Evolutionary conservation across 1,140 invertebrate genomes (phyloP).

Genomic region (Drosophila gunungcola): DNA sequence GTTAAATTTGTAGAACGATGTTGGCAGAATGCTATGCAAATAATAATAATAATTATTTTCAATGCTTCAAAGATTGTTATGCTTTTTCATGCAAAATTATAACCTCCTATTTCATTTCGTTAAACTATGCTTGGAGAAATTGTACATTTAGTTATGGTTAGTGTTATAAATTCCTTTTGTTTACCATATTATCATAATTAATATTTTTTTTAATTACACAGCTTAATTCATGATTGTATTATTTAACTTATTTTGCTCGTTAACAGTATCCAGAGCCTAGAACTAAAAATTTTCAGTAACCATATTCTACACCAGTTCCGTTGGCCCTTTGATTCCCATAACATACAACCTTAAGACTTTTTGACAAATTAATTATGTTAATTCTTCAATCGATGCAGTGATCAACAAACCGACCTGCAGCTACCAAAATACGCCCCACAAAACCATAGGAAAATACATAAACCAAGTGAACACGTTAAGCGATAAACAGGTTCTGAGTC

Average conservation of each 20-base stretch:
- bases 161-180: no score
- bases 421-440: slow-evolving; percentile 36
- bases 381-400: slow-evolving; percentile 25
- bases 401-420: slow-evolving; percentile 7
- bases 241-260: neutral
- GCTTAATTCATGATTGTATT: no score
- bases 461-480: slow-evolving; percentile 11
- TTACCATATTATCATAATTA: no score
- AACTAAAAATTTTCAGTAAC: slow-evolving; percentile 5
- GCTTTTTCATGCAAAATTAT: no score
- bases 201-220: no score
- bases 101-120: no score
- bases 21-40: no score
- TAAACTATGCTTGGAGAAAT: no score
- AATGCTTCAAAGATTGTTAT: no score
- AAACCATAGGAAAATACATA: slow-evolving; percentile 42
- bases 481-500: slow-evolving; percentile 2
- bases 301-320: slow-evolving; percentile 29
- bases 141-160: no score
- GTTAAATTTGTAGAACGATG: neutral
- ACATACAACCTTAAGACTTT: slow-evolving; percentile 25
- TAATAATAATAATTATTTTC: no score
- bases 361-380: slow-evolving; percentile 43
- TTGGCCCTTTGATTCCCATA: slow-evolving; percentile 25
- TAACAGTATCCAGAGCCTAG: slow-evolving; percentile 9